Base-by-base conservation (phyloP, 2,113 vertebrate species). In the Pardalotus punctatus region DNA sequence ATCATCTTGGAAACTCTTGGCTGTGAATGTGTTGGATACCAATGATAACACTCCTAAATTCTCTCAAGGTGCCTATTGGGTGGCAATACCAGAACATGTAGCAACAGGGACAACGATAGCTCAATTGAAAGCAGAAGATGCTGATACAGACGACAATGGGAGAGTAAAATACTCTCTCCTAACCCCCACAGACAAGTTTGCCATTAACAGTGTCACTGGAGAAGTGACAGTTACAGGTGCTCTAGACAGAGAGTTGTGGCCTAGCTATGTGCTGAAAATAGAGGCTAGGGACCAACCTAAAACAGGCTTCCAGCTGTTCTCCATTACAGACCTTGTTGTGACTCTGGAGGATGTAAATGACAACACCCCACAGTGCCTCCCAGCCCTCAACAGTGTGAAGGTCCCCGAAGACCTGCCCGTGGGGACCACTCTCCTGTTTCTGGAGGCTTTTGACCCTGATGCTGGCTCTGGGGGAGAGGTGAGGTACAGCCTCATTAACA, bases 41-140 rank as follows among this genome's bases (percentile, higher is more conserved):
- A 99, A 99, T 33, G 99, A 99, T 90, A 99, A 99, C 19, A 97
- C 98, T 12, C 99, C 99, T 45, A 86, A 95, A 80, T 99, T 99
- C 87, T 93, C 98, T 69, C 98, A 98, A n/a, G 97, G 98, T 40
- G 98, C 98, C 47, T 99, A 99, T 71, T 98, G 99, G 93, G 83
- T 99, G 61, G 95, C 62, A 2, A 92, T 99, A 93, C 97, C 98
- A 27, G 99, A 99, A 95, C 98, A 99, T 82, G 97, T 98, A 53
- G 98, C 98, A 62, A 48, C 96, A 27, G 98, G 99, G 47, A 98
- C 98, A 29, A 98, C 97, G 31, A 77, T 99, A 50, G 98, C 98
- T 66, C 98, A 98, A 35, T 96, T 98, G 31, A 98, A 84, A 58
- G 98, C 99, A 23, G 69, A 97, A 53, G 99, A 99, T 60, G 90